Base-by-base conservation (phyloP, 2,113 vertebrate genomes). In the Halcyon senegalensis region DNA sequence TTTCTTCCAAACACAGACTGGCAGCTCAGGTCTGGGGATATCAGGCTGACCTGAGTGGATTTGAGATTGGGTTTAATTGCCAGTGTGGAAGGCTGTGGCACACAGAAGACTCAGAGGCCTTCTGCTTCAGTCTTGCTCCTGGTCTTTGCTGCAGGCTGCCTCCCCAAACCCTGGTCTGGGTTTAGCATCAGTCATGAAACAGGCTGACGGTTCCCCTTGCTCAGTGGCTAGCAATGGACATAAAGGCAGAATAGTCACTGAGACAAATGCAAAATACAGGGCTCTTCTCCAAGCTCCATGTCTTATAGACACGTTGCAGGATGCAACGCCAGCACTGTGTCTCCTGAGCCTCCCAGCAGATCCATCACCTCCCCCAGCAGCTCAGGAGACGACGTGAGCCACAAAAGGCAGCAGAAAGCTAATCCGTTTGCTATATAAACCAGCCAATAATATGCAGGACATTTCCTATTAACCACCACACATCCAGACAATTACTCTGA, bases 391-490 rank as follows among this genome's bases (percentile, higher is more conserved):
- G 58, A 89, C 30, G 62, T 35, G 75, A 83, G 83, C 94, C 48
- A 86, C 8, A 7, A 46, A 62, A 94, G 69, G n/a, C 63, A 43
- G 93, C 33, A 37, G 85, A 94, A 94, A 90, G 90, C 60, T 44
- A 84, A 96, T 91, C 82, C 15, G 12, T 33, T 77, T 44, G 77
- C 50, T 70, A n/a, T 16, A 74, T 13, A 88, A 91, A 95, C 28
- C 88, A 95, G 59, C 76, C 78, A 75, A 77, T 92, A 94, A 95
- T 81, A 96, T 94, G 93, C 83, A 95, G 82, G 94, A 97, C 58
- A 7, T 87, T 94, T 84, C 92, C 91, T 96, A 90, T 96, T 93
- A 91, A 95, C 85, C 44, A 90, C 84, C 92, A 74, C 93, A 60
- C 82, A 84, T 86, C 86, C 81, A 90, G 79, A 90, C 87, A 91